These are phyloP conservation scores for Tortricodes alternella DNA, from an alignment of 2,888 invertebrate species.

Conservation along the genomic window DNA sequence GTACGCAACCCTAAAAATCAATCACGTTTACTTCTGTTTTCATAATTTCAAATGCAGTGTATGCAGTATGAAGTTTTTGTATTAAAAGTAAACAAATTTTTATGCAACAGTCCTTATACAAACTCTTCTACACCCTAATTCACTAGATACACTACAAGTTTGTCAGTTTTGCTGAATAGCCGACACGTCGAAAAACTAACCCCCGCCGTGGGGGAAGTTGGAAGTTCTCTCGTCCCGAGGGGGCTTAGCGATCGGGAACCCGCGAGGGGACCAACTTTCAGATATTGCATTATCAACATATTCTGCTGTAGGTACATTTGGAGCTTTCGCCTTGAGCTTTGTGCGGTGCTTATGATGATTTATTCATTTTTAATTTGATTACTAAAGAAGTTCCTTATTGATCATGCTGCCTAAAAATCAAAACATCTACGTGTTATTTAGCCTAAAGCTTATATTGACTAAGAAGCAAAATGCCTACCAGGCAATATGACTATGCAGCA, in stretches of 20 bases:
- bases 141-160: conserved; percentile 18
- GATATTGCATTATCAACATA: conserved; percentile 22
- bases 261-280: conserved; percentile 19
- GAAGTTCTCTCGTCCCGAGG: conserved; percentile 14
- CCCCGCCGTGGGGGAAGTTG: conserved; percentile 12
- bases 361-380: not conserved
- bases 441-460: too few species aligned
- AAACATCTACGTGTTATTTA: too few species aligned
- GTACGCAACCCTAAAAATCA: too few species aligned
- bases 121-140: conserved; percentile 4
- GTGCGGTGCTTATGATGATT: not conserved
- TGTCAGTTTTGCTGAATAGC: conserved; percentile 24
- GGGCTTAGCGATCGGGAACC: conserved; percentile 12
- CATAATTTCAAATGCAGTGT: too few species aligned
- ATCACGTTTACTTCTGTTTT: too few species aligned
- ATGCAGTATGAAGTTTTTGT: too few species aligned
- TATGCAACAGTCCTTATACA: not conserved
- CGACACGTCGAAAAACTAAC: conserved; percentile 24
- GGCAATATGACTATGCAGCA: too few species aligned
- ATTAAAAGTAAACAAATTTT: too few species aligned
- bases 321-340: not conserved
- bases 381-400: too few species aligned
- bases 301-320: not conserved
- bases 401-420: too few species aligned
- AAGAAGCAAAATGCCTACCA: too few species aligned